Evolutionary conservation across 1,140 invertebrate genomes (phyloP), one percentile per base, ranked within the genome.

Genomic region (Ceratina calcarata): DNA sequence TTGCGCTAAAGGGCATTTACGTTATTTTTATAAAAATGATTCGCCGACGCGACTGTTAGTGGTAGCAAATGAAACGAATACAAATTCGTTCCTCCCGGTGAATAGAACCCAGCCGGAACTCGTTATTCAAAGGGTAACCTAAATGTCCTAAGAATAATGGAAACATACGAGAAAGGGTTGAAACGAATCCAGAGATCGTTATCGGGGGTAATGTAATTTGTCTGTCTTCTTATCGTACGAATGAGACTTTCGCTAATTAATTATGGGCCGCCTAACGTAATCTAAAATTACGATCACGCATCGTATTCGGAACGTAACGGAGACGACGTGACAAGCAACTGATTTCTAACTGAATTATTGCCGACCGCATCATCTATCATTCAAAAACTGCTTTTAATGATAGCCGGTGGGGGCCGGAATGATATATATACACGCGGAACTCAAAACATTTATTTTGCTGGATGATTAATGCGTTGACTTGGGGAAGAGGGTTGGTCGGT

Each of bases 401-500:
- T 61, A 57, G 55, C 27, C 18, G 53, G 27, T 32, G 27, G 27
- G 27, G 61, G 55, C 58, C 53, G 67, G 64, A 22, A 51, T 75
- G 51, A 24, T 49, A 58, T 32, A 66, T 77, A 81, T 51, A 78
- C 83, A 86, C 78, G 86, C 27, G 85, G 88, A 88, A 86, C 84
- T 87, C 85, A 86, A 79, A 91, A 87, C 89, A 90, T 91, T 91
- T 91, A 89, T 92, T 92, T 89, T 78, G 82, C 76, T 70, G 88
- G 84, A 90, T 92, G 90, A 91, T 92, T 91, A 91, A 91, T 91
- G 87, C 86, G 82, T 27, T 79, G 75, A 86, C 84, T 72, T 77
- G 77, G 78, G 61, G 85, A 88, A 81, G 74, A 78, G 87, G 80
- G 87, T 32, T 32, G 27, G 27, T 32, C 27, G 27, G 27, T 32